Evolutionary conservation across 2,888 invertebrate genomes (phyloP).

Genomic region (Ectemnius continuus): DNA sequence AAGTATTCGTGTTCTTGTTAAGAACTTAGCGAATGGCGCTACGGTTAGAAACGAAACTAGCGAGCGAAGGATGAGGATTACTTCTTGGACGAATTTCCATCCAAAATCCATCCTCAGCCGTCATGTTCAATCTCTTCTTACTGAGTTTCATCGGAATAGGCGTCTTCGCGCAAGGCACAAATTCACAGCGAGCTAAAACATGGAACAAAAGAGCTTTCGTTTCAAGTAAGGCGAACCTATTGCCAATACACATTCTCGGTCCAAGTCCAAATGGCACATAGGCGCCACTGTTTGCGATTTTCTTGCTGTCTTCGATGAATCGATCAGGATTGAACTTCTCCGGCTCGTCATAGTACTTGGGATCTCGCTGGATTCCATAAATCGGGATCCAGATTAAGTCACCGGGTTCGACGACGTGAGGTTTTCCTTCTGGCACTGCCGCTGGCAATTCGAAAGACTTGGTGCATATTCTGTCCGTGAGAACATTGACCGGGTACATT

Average conservation of each 20-base stretch:
- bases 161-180: conserved; percentile 55
- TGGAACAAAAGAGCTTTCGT: conserved; percentile 60
- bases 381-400: conserved; percentile 69
- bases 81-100: conserved; percentile 50
- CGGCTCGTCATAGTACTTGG: conserved; percentile 73
- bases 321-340: conserved; percentile 76
- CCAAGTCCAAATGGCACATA: conserved; percentile 76
- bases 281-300: conserved; percentile 63
- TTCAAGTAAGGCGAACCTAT: conserved; percentile 62
- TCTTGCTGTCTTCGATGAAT: conserved; percentile 58
- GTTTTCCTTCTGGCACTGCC: conserved; percentile 64
- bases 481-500: conserved; percentile 61
- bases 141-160: conserved; percentile 53
- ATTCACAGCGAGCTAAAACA: conserved; percentile 52
- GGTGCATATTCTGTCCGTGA: conserved; percentile 69
- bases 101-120: conserved; percentile 62
- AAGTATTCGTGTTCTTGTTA: too few species aligned
- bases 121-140: conserved; percentile 41
- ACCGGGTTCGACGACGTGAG: conserved; percentile 68
- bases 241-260: conserved; percentile 74
- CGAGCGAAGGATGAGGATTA: not conserved
- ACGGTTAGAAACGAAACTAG: not conserved
- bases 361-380: conserved; percentile 72
- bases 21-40: not conserved
- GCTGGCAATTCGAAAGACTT: conserved; percentile 72